Conservation (phyloP, 1,140 invertebrate species). For the Diuraphis noxia region DNA sequence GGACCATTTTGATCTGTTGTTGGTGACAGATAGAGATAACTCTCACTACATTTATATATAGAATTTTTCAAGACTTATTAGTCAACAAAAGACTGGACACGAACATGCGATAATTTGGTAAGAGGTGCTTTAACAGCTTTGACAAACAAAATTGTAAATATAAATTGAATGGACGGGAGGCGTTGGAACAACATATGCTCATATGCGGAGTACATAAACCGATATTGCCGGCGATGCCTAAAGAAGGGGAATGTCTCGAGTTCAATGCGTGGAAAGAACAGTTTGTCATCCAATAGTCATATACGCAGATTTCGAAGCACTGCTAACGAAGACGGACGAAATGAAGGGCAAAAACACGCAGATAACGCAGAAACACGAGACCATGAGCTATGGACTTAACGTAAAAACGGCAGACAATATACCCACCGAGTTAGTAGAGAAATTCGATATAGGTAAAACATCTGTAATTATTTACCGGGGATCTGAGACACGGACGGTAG, state of each 20-base stretch:
- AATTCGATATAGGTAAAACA: too few species aligned
- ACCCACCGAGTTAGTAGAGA: too few species aligned
- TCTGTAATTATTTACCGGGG: too few species aligned
- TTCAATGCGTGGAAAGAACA: too few species aligned
- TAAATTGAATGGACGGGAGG: not conserved
- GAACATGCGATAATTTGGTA: not conserved
- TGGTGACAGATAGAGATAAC: not conserved
- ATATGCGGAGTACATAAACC: not conserved
- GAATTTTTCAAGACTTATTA: not conserved
- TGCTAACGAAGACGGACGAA: not conserved
- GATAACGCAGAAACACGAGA: too few species aligned
- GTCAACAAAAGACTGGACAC: not conserved
- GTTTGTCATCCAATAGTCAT: not conserved
- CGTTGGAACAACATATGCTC: not conserved
- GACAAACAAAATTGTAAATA: not conserved
- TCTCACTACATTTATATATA: not conserved
- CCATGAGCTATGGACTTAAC: too few species aligned
- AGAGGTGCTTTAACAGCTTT: not conserved
- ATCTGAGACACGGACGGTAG: too few species aligned
- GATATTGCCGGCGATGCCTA: not conserved
- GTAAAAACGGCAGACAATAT: too few species aligned
- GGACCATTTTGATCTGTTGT: not conserved
- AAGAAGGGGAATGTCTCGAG: not conserved
- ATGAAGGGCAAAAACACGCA: too few species aligned
- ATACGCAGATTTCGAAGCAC: constrained; percentile 43